phyloP scores from a whole-genome alignment of 1,140 invertebrate genomes.

The Hypothenemus hampei region DNA sequence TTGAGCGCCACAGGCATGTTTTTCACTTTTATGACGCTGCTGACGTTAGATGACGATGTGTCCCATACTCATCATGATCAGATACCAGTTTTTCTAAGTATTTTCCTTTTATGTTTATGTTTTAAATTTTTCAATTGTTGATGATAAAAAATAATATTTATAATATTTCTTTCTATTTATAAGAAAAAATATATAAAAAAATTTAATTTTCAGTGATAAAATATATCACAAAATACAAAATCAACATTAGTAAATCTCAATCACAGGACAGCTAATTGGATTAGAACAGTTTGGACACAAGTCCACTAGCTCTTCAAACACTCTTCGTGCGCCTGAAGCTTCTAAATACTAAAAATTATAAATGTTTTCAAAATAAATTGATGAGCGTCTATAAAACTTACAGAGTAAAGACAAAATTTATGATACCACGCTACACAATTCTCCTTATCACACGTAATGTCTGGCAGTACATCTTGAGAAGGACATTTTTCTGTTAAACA shows the following conservation, averaged over 20 bases:
- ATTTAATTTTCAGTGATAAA: no score
- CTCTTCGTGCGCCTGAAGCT: conserved; percentile 31
- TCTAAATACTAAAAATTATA: conserved; percentile 34
- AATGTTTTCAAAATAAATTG: conserved; percentile 10
- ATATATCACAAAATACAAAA: no score
- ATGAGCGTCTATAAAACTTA: conserved; percentile 13
- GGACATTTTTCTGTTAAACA: conserved; percentile 40
- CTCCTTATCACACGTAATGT: conserved; percentile 37
- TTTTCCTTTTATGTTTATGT: no score
- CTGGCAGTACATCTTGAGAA: conserved; percentile 36
- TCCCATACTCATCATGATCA: conserved; percentile 57
- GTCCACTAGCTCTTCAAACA: conserved; percentile 36
- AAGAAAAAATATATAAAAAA: no score
- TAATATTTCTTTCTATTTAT: no score
- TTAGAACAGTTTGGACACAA: conserved; percentile 41
- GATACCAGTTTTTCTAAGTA: conserved; percentile 83
- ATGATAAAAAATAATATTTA: no score
- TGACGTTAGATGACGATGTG: conserved; percentile 77
- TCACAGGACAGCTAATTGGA: conserved; percentile 29
- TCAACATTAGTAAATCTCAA: no score
- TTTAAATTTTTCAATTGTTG: no score
- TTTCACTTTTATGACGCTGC: conserved; percentile 78
- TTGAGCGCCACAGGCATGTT: conserved; percentile 81
- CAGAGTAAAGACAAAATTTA: conserved; percentile 38
- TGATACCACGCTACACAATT: conserved; percentile 38